phyloP scores from a whole-genome alignment of 92 coral and sea anemone species.

The Paragorgia papillata region DNA sequence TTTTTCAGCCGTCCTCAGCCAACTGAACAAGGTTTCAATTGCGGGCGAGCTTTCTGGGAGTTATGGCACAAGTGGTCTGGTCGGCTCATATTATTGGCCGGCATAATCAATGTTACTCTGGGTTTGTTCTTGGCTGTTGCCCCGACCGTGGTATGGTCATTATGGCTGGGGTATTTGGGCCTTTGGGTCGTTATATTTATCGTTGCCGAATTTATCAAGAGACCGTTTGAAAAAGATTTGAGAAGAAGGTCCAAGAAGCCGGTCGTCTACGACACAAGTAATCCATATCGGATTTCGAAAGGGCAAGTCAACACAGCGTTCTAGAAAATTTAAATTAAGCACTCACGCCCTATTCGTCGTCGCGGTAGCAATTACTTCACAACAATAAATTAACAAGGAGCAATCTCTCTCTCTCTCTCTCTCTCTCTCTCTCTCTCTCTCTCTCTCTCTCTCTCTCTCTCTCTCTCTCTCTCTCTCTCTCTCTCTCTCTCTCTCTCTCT shows the following conservation, averaged over 20 bases:
- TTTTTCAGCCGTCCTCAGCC: conserved; percentile 44
- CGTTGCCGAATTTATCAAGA: conserved; percentile 62
- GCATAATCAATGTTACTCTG: conserved; percentile 80
- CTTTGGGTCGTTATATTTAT: conserved; percentile 60
- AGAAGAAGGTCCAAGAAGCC: conserved; percentile 19
- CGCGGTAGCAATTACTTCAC: too few species aligned
- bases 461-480: neutral
- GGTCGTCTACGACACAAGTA: conserved; percentile 23
- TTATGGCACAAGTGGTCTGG: conserved; percentile 85
- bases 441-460: neutral
- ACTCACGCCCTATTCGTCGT: too few species aligned
- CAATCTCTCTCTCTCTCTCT: neutral
- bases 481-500: neutral
- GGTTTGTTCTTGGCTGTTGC: conserved; percentile 90
- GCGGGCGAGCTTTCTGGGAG: conserved; percentile 86
- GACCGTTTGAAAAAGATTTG: conserved; percentile 22
- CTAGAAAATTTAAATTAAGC: conserved; percentile 2
- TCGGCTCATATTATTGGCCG: conserved; percentile 71
- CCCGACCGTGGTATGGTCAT: conserved; percentile 78
- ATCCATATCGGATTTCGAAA: conserved; percentile 29
- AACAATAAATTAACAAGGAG: neutral
- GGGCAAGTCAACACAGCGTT: conserved; percentile 38
- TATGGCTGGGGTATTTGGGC: conserved; percentile 75
- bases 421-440: neutral
- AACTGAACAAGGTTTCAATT: conserved; percentile 27